phyloP scores from a whole-genome alignment of 2,888 invertebrate species.

The Charanyca ferruginea region DNA sequence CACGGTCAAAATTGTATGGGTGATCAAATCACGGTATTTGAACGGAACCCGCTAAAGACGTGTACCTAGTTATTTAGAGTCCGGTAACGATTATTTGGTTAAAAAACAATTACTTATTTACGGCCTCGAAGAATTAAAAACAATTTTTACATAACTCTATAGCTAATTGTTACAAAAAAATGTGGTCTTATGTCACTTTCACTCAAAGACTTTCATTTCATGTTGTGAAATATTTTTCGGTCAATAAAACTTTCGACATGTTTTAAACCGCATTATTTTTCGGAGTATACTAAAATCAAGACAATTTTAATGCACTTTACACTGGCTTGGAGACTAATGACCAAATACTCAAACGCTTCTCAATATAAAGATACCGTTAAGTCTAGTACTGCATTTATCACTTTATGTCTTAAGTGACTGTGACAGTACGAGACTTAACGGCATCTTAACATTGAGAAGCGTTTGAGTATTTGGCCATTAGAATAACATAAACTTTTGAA shows the following conservation, averaged over 20 bases:
- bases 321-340: background rate
- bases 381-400: no score
- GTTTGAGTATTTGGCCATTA: no score
- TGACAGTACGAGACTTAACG: no score
- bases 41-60: background rate
- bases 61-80: no score
- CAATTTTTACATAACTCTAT: constrained; percentile 9
- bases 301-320: background rate
- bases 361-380: no score
- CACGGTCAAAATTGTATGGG: no score
- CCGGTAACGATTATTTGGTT: background rate
- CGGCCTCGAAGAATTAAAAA: background rate
- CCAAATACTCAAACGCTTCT: no score
- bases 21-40: no score
- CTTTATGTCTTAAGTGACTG: no score
- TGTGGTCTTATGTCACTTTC: constrained; percentile 58
- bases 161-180: constrained; percentile 25
- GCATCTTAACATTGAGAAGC: no score
- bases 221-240: constrained; percentile 51
- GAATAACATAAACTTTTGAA: no score
- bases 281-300: constrained; percentile 2
- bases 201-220: constrained; percentile 64
- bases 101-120: background rate
- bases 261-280: constrained; percentile 15
- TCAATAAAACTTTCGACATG: constrained; percentile 49